phyloP scores from a whole-genome alignment of 2,888 invertebrate genomes.

The Caenorhabditis afra region DNA sequence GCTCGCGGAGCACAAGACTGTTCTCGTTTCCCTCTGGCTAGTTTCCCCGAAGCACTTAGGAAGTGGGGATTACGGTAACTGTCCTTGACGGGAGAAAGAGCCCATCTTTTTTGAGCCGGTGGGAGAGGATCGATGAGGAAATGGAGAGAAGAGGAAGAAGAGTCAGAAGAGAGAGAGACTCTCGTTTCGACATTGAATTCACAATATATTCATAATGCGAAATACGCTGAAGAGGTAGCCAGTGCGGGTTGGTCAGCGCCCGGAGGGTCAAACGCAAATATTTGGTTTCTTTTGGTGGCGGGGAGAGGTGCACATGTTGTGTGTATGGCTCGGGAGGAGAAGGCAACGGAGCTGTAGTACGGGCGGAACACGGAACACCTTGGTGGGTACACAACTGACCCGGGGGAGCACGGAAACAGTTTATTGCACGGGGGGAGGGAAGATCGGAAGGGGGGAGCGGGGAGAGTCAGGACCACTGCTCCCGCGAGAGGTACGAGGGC shows the following conservation, averaged over 20 bases:
- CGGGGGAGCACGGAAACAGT: constrained; percentile 20
- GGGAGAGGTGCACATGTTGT: constrained; percentile 44
- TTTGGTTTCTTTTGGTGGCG: constrained; percentile 34
- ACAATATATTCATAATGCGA: constrained; percentile 28
- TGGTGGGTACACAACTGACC: constrained; percentile 54
- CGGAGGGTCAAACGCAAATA: constrained; percentile 54
- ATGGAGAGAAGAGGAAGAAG: neutral
- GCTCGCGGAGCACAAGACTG: neutral
- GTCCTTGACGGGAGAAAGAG: constrained; percentile 1
- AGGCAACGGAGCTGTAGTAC: constrained; percentile 43
- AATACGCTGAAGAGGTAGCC: constrained; percentile 41
- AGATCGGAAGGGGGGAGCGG: neutral
- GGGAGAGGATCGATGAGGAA: constrained; percentile 1
- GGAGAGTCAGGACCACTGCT: constrained; percentile 32
- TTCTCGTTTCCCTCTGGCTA: neutral
- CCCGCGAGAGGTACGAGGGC: constrained; percentile 15
- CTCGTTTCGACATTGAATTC: constrained; percentile 19
- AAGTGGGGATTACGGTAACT: constrained; percentile 8
- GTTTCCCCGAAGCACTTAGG: neutral
- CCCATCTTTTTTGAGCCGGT: neutral
- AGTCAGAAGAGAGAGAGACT: neutral
- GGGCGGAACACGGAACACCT: constrained; percentile 53
- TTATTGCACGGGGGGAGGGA: constrained; percentile 30
- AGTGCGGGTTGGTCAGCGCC: constrained; percentile 15
- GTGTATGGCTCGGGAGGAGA: constrained; percentile 25